Percentiles rank a stretch among this genome's conserved stretches.
These are phyloP conservation scores for Troides oblongomaculatus DNA, from an alignment of 2,888 invertebrate genomes.

Conservation along the genomic window DNA sequence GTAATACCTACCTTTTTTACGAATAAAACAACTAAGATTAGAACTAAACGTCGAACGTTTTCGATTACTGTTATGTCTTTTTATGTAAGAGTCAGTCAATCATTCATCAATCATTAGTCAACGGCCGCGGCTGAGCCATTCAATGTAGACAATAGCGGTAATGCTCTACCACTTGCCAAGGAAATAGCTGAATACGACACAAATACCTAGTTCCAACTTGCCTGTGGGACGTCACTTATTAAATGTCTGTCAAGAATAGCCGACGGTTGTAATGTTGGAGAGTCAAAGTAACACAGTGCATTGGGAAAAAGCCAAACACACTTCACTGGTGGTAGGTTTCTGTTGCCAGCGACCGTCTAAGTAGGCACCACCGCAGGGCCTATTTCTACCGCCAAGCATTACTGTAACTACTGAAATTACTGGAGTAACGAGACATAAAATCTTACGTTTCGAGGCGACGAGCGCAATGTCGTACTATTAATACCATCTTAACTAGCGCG, in stretches of 20 bases:
- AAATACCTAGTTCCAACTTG: constrained; percentile 20
- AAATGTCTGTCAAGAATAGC: constrained; percentile 24
- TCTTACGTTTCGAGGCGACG: no score
- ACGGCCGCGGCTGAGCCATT: constrained; percentile 49
- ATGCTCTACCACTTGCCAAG: constrained; percentile 44
- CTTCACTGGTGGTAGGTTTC: no score
- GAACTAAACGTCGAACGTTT: constrained; percentile 23
- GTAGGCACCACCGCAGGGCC: no score
- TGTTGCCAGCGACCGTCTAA: no score
- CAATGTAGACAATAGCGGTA: constrained; percentile 52
- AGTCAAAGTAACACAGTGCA: constrained; percentile 19
- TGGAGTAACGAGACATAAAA: no score
- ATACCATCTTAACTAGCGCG: no score
- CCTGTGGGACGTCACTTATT: constrained; percentile 18
- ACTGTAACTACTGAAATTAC: no score
- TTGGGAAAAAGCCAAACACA: no score
- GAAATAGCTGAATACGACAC: constrained; percentile 34
- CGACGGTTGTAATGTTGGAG: constrained; percentile 20
- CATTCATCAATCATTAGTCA: constrained; percentile 68
- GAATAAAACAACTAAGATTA: constrained; percentile 21
- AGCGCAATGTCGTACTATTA: no score
- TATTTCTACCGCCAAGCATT: no score
- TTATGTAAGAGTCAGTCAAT: constrained; percentile 66
- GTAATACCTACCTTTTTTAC: background rate
- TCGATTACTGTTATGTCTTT: constrained; percentile 55